Base-by-base conservation (phyloP, 35 echinoderm and acorn worm genomes). In the Patiria miniata region DNA sequence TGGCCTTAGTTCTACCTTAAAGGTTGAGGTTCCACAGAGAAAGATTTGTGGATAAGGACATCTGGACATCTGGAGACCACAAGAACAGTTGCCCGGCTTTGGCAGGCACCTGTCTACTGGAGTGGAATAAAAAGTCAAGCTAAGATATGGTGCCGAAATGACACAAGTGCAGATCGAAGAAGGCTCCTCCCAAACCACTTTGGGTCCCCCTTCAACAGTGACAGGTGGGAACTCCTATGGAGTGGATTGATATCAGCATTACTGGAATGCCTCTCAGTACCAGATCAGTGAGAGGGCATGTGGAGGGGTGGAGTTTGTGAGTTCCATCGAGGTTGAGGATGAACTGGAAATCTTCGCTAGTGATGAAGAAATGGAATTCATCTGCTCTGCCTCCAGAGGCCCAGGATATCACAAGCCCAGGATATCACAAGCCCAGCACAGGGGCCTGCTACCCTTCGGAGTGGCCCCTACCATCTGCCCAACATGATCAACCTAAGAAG, bases 201-300 rank as follows among this genome's bases (percentile, higher is more conserved):
- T 47, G 12, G 42, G 42, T 12, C 12, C 42, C 42, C 42, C 42
- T 47, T 47, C 42, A 47, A 47, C 42, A 47, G 12, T 47, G 12
- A 6, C 42, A 6, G 42, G 42, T 4, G 42, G 42, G 42, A n/a
- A n/a, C n/a, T n/a, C n/a, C n/a, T n/a, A n/a, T n/a, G n/a, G n/a
- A n/a, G n/a, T n/a, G n/a, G n/a, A n/a, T n/a, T n/a, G 86, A 85
- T 14, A 52, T 93, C 23, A 81, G 85, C 32, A 83, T 93, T 51
- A 21, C 85, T 18, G 85, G 85, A 15, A 61, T 81, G 0, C 81
- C 85, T 17, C 86, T 50, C 1, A 33, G 36, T 14, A 93, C 79
- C 0, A 56, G 37, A 42, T n/a, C n/a, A n/a, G n/a, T n/a, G n/a
- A n/a, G n/a, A n/a, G n/a, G n/a, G n/a, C n/a, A n/a, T n/a, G n/a